phyloP scores from a whole-genome alignment of 2,113 vertebrate species.

The Pseudopodoces humilis region DNA sequence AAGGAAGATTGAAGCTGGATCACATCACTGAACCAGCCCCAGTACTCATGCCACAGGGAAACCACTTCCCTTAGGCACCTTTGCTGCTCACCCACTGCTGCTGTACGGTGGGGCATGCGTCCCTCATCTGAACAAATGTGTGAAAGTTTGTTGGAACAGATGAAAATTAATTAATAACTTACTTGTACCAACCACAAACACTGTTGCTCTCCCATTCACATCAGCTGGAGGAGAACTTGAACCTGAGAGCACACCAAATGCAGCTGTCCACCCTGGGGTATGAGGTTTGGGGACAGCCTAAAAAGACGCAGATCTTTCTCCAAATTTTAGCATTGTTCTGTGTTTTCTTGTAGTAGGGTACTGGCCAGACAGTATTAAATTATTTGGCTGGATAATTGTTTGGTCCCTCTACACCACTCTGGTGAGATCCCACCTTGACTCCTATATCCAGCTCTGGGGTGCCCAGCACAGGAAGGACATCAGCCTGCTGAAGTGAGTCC shows the following conservation, averaged over 20 bases:
- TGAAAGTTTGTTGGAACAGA: not conserved
- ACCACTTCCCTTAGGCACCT: not conserved
- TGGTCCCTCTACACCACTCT: no score
- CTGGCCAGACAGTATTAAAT: not conserved
- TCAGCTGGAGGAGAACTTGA: not conserved
- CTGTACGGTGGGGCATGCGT: rapidly evolving
- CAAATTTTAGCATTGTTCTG: not conserved
- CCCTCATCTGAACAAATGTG: not conserved
- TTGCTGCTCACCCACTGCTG: not conserved
- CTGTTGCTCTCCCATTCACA: not conserved
- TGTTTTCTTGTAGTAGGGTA: not conserved
- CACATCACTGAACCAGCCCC: not conserved
- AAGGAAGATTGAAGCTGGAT: not conserved
- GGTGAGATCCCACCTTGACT: not conserved
- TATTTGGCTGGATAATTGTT: not conserved
- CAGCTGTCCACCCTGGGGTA: no score
- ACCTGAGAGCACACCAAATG: not conserved
- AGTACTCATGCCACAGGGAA: not conserved
- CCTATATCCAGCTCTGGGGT: not conserved
- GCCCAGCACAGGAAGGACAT: not conserved
- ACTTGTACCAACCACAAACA: not conserved
- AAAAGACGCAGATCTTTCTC: not conserved
- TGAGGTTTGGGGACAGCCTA: not conserved
- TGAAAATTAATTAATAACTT: not conserved
- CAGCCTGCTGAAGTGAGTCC: not conserved